Conservation (phyloP, 1,140 invertebrate species). For the Pissodes strobi region DNA sequence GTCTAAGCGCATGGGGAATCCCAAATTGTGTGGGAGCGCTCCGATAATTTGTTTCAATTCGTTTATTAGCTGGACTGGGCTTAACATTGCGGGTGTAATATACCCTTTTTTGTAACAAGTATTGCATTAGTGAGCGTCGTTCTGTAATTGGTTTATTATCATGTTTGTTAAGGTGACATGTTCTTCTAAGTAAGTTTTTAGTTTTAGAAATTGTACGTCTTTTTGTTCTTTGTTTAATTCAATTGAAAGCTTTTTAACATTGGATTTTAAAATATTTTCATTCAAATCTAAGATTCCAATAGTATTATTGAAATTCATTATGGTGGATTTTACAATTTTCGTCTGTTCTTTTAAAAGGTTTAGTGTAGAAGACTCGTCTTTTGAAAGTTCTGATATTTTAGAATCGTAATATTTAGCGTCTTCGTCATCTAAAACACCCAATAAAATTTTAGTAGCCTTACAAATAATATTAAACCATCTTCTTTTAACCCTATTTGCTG, state of each 20-base stretch:
- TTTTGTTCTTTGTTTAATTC: conserved; percentile 5
- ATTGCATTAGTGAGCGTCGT: not conserved
- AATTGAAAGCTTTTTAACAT: not conserved
- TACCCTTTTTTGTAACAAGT: not conserved
- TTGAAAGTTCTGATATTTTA: not conserved
- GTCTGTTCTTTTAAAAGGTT: not conserved
- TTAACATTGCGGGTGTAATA: conserved; percentile 1
- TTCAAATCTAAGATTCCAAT: not conserved
- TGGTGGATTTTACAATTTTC: not conserved
- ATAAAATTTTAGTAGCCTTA: conserved; percentile 4
- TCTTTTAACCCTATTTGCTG: not conserved
- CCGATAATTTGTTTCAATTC: not conserved
- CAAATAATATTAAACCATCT: conserved; percentile 3
- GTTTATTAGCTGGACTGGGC: not conserved
- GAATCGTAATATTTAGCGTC: conserved; percentile 3
- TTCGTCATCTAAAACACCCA: not conserved
- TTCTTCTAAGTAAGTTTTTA: not conserved
- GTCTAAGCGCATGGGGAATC: not conserved
- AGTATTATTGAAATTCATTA: not conserved
- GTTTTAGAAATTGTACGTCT: not conserved
- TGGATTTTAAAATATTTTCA: not conserved
- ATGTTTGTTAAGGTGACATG: not conserved
- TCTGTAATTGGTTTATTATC: not conserved
- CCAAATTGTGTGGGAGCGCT: not conserved
- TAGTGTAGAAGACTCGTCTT: not conserved